Conservation (phyloP, 2,797 vertebrate species). For the Kryptolebias ocellatus region DNA sequence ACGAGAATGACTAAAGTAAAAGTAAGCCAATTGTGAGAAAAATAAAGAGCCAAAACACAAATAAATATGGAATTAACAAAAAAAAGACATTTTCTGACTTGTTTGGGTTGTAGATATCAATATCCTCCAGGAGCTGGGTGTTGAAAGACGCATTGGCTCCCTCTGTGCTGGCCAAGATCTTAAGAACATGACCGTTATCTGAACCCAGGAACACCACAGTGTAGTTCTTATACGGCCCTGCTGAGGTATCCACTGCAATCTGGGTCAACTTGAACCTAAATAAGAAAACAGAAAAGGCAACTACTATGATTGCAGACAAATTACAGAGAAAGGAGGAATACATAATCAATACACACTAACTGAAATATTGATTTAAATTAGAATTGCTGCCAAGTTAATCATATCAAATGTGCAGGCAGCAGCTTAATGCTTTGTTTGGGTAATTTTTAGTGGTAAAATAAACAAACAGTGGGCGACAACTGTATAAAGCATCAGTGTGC, state of each 20-base stretch:
- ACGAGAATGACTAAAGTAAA: background rate
- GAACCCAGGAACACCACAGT: slow-evolving; percentile 92
- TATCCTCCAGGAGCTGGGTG: slow-evolving; percentile 87
- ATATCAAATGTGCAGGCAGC: slow-evolving; percentile 3
- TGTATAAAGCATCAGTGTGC: slow-evolving; percentile 36
- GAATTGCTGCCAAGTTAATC: background rate
- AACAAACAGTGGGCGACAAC: slow-evolving; percentile 48
- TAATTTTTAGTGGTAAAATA: slow-evolving; percentile 42
- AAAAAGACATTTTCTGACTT: slow-evolving; percentile 76
- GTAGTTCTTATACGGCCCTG: slow-evolving; percentile 85
- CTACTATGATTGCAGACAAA: too few species aligned
- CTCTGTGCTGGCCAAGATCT: slow-evolving; percentile 84
- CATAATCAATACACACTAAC: background rate
- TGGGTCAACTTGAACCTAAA: slow-evolving; percentile 88
- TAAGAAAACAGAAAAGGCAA: background rate
- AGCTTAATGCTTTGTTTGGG: slow-evolving; percentile 22
- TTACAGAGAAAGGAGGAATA: too few species aligned
- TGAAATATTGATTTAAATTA: background rate
- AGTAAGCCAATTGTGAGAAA: background rate
- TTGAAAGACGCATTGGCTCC: slow-evolving; percentile 77
- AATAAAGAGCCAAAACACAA: background rate
- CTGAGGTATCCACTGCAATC: slow-evolving; percentile 88
- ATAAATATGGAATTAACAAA: background rate
- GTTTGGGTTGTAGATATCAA: slow-evolving; percentile 87
- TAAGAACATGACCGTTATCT: slow-evolving; percentile 88